Evolutionary conservation across 2,113 vertebrate genomes (phyloP), one percentile per base, ranked within the genome.

Genomic region (Tenebrosternarchus preto): DNA sequence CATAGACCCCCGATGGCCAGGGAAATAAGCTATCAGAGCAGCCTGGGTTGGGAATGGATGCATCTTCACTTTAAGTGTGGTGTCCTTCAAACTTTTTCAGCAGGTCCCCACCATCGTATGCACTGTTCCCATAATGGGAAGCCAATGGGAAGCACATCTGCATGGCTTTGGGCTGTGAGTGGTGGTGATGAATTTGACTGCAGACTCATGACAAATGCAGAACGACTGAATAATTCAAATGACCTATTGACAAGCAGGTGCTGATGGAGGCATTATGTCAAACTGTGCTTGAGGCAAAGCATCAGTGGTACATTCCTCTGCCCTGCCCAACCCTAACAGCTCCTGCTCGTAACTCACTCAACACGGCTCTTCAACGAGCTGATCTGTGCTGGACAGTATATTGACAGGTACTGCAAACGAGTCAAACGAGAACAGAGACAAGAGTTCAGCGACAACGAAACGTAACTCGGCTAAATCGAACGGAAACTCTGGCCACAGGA

Each of bases 1-100:
- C 73, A 80, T 79, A 67, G 70, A 59, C 50, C 68, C 80, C 64
- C 63, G 63, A 66, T 68, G 82, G 77, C 57, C 73, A 80, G 53
- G 59, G 64, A 78, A 85, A 83, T 78, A 43, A 46, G 55, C 74
- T 61, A 50, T 50, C 71, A 66, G 24, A 74, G 74, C 43, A 43
- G 36, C 29, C 20, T 73, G 78, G 24, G 39, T 17, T 36, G 33
- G 33, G n/a, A 36, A 31, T 64, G 16, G 27, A 64, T 64, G 61
- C 2, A 3, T 29, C 17, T 66, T 6, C 63, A 50, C 43, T 50
- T 50, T 50, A 50, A 50, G 15, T 12, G 43, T 43, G 39, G 39
- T 50, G 43, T 50, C 43, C 43, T 50, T 50, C 43, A 11, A 50
- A 50, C 43, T 12, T 50, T 50, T 50, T 12, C 9, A 15, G 43